Conservation (phyloP, 2,113 vertebrate species). For the Sander lucioperca region DNA sequence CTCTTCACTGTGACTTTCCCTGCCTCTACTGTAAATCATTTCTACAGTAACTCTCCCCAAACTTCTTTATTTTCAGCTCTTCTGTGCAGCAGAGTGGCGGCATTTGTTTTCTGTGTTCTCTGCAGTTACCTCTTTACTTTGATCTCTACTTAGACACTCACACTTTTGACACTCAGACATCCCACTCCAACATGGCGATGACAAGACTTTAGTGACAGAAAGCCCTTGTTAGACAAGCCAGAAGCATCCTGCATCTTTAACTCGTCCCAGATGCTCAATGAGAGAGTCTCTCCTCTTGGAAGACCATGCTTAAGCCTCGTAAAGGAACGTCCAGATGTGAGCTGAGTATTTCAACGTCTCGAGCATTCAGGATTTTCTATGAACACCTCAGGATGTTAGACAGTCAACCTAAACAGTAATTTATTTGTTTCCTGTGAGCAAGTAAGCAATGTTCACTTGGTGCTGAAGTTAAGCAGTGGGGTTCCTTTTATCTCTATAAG, state of each 20-base stretch:
- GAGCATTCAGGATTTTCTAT: not conserved
- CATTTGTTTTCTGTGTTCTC: conserved; percentile 26
- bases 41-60: conserved; percentile 1
- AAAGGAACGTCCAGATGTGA: conserved; percentile 70
- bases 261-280: conserved; percentile 49
- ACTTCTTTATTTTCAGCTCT: conserved; percentile 35
- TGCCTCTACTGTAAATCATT: not conserved
- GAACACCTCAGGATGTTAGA: conserved; percentile 56
- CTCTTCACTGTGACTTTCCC: conserved; percentile 27
- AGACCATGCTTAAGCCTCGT: conserved; percentile 48
- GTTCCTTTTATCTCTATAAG: conserved; percentile 48
- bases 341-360: conserved; percentile 46
- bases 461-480: conserved; percentile 36
- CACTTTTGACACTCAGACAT: conserved; percentile 9
- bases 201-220: conserved; percentile 49
- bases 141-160: conserved; percentile 27
- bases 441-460: conserved; percentile 31
- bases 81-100: conserved; percentile 29
- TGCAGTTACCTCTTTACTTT: conserved; percentile 46
- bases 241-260: conserved; percentile 47
- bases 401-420: conserved; percentile 61
- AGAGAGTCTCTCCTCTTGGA: conserved; percentile 12
- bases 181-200: conserved; percentile 15
- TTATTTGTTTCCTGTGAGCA: conserved; percentile 69
- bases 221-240: conserved; percentile 39